These are phyloP conservation scores for Neostethus bicornis DNA, from an alignment of 2,797 vertebrate species.

Conservation along the genomic window DNA sequence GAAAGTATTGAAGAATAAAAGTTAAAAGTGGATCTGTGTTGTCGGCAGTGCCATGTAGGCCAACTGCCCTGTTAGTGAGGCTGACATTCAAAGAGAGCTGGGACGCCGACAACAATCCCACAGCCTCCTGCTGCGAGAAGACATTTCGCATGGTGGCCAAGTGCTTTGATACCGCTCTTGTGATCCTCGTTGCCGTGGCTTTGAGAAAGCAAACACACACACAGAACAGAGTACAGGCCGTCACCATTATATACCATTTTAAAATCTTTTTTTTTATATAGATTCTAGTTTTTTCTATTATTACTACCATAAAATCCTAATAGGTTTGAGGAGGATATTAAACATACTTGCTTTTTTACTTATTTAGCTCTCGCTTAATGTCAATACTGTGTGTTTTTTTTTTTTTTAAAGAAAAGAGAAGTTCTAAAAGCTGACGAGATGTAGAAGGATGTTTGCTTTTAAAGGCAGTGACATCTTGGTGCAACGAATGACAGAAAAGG, in stretches of 20 bases:
- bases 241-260: slow-evolving; percentile 69
- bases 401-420: not conserved
- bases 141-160: slow-evolving; percentile 77
- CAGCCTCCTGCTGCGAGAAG: slow-evolving; percentile 76
- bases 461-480: slow-evolving; percentile 35
- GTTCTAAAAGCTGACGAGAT: not conserved
- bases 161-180: slow-evolving; percentile 79
- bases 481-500: slow-evolving; percentile 52
- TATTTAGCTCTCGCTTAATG: slow-evolving; percentile 14
- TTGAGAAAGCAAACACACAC: slow-evolving; percentile 60
- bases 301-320: slow-evolving; percentile 48
- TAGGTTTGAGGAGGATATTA: slow-evolving; percentile 29
- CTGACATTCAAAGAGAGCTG: slow-evolving; percentile 79
- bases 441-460: not conserved
- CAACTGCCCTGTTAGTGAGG: slow-evolving; percentile 77
- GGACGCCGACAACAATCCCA: slow-evolving; percentile 76
- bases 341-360: slow-evolving; percentile 42
- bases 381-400: slow-evolving; percentile 5
- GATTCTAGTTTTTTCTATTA: slow-evolving; percentile 65
- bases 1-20: slow-evolving; percentile 62
- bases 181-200: slow-evolving; percentile 75
- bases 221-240: slow-evolving; percentile 57
- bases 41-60: slow-evolving; percentile 67
- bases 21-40: slow-evolving; percentile 74
- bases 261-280: slow-evolving; percentile 55